Percentiles rank a stretch among this genome's conserved stretches.
These are phyloP conservation scores for Leptarthrus brevirostris DNA, from an alignment of 2,888 invertebrate genomes.

Conservation along the genomic window DNA sequence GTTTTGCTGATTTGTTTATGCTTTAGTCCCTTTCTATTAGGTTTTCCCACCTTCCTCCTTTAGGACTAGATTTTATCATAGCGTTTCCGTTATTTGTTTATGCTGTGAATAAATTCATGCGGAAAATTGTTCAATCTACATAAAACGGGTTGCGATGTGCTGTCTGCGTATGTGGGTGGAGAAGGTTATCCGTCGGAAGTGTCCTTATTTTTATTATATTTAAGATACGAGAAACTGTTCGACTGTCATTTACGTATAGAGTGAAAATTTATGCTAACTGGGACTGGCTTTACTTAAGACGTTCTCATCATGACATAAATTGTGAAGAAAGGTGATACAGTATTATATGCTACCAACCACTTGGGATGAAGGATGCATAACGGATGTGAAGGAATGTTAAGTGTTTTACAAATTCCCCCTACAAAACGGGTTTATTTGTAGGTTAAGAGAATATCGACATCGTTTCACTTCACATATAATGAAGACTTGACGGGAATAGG, in stretches of 20 bases:
- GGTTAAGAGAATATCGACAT: too few species aligned
- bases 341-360: too few species aligned
- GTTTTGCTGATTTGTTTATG: constrained; percentile 31
- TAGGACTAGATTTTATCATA: constrained; percentile 35
- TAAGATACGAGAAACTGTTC: neutral
- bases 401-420: too few species aligned
- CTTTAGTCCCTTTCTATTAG: constrained; percentile 26
- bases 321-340: neutral
- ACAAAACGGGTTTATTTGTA: too few species aligned
- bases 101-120: constrained; percentile 44
- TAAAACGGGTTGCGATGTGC: constrained; percentile 3
- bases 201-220: constrained; percentile 30
- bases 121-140: constrained; percentile 49
- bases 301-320: neutral
- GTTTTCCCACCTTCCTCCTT: constrained; percentile 2
- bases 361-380: too few species aligned
- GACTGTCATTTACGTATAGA: constrained; percentile 12
- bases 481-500: too few species aligned
- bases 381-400: too few species aligned
- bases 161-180: neutral
- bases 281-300: neutral
- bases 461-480: too few species aligned
- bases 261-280: constrained; percentile 28
- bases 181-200: constrained; percentile 4
- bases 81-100: constrained; percentile 34